Base-by-base conservation (phyloP, 2,888 invertebrate species). In the Pristionchus exspectatus region DNA sequence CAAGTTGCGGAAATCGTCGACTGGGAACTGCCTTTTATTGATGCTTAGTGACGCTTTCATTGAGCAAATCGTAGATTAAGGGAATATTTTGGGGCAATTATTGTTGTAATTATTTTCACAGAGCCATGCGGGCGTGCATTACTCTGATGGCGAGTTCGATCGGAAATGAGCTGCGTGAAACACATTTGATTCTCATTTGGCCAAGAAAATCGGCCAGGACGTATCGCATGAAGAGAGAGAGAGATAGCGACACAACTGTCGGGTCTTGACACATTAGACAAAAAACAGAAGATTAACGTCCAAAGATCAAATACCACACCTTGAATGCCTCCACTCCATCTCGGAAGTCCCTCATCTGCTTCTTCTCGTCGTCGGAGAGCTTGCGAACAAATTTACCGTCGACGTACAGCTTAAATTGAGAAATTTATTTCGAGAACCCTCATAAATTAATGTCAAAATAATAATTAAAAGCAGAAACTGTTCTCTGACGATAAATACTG, bases 1-100 rank as follows among this genome's bases (percentile, higher is more conserved):
- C n/a, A n/a, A n/a, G n/a, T 54, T 63, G n/a, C 66, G 33, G 44
- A 66, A 86, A 24, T 86, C 86, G 30, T 86, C 86, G 86, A 86
- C 66, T n/a, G 24, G 38, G 16, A 66, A 24, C 86, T 86, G 66
- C 2, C 10, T 69, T 69, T n/a, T 69, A 30, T n/a, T 7, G 10
- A 7, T n/a, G 12, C 44, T 9, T 50, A 7, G 44, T 50, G 44
- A 50, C 3, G 44, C 38, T 38, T 38, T 38, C 38, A 38, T 38
- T 38, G 38, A 38, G 38, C 3, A 38, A 38, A 38, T 38, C 5
- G 38, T 3, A 38, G 38, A 38, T 38, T 38, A 3, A 3, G 5
- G 38, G 38, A 38, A 38, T 38, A 38, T 38, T 38, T 38, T 38
- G 38, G 38, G 38, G 5, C 38, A 3, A 3, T 38, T 38, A 3